phyloP scores from a whole-genome alignment of 2,113 vertebrate species.

The Zapornia atra region DNA sequence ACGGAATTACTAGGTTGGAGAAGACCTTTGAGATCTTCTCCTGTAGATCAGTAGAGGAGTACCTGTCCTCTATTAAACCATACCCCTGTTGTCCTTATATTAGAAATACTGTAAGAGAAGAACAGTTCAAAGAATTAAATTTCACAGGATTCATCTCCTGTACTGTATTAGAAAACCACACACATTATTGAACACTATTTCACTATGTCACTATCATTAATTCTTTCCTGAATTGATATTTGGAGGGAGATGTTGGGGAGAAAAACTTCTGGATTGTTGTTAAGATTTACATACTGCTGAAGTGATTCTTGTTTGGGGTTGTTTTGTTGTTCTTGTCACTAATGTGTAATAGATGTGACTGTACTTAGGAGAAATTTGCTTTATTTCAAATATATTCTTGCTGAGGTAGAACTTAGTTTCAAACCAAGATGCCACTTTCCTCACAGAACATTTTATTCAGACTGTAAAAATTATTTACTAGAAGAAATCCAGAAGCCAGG shows the following conservation, averaged over 20 bases:
- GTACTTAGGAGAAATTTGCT: neutral
- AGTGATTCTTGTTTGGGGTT: neutral
- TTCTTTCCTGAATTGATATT: neutral
- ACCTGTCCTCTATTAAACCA: too few relatives aligned
- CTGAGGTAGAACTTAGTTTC: neutral
- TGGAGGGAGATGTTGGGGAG: neutral
- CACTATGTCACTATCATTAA: neutral
- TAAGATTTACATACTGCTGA: neutral
- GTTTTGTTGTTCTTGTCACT: neutral
- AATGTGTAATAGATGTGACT: neutral
- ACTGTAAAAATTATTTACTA: neutral
- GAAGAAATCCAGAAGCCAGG: neutral
- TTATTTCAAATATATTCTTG: neutral
- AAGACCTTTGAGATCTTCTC: too few relatives aligned
- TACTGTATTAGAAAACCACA: neutral
- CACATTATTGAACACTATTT: neutral
- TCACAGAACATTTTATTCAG: neutral
- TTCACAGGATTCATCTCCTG: neutral
- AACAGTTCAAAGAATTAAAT: neutral
- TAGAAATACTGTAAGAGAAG: neutral
- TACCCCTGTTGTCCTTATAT: neutral
- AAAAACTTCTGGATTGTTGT: neutral
- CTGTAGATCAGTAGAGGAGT: too few relatives aligned
- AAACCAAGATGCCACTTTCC: neutral
- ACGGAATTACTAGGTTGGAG: too few relatives aligned